These are phyloP conservation scores for Ailuropoda melanoleuca DNA, from an alignment of 2,113 vertebrate species.

Conservation along the genomic window DNA sequence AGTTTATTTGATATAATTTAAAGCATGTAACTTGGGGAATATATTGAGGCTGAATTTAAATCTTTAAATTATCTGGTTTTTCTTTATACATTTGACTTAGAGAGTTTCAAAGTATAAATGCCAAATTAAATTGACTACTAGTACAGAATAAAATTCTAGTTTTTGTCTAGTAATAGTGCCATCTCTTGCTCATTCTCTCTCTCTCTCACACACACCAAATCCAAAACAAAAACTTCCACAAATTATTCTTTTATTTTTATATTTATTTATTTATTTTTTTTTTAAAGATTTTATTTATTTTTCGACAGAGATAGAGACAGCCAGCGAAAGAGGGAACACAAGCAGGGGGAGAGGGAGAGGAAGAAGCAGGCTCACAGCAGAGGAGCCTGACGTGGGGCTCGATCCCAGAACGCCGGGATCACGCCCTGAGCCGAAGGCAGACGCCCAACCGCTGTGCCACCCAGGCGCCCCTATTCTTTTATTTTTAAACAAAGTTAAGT, in stretches of 20 bases:
- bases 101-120: not conserved
- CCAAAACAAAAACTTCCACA: not conserved
- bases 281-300: no score
- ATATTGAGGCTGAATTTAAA: not conserved
- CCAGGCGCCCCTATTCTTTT: no score
- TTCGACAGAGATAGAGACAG: no score
- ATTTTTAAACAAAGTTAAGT: not conserved
- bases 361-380: no score
- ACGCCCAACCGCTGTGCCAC: no score
- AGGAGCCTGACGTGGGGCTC: no score
- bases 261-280: no score
- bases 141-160: not conserved
- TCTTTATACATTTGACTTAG: not conserved
- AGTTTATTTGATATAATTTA: slow-evolving; percentile 11
- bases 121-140: not conserved
- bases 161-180: not conserved
- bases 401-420: no score
- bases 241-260: not conserved
- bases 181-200: not conserved
- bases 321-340: no score
- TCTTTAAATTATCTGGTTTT: slow-evolving; percentile 7
- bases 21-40: not conserved
- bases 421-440: no score
- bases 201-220: not conserved
- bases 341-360: no score